Base-by-base conservation (phyloP, 2,113 vertebrate genomes). In the Pandion haliaetus region DNA sequence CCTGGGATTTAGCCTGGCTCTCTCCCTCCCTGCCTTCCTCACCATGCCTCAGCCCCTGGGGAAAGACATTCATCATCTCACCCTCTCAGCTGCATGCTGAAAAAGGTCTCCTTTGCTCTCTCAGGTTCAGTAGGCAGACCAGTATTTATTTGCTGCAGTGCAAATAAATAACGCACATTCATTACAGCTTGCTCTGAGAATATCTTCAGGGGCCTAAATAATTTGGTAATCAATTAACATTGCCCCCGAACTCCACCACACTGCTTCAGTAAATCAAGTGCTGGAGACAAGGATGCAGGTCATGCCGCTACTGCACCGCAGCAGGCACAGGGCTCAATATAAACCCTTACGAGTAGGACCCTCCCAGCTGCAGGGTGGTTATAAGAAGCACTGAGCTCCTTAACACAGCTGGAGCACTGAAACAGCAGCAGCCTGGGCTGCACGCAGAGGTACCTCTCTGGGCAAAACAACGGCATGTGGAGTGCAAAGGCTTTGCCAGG, bases 321-420 rank as follows among this genome's bases (percentile, higher is more conserved):
- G 59, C 26, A 72, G 59, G 32, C 54, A 40, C 0, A 1, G 50
- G 38, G 63, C 55, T 86, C 45, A n/a, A n/a, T 36, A 70, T 8
- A 74, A 87, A 52, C 24, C 50, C 29, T n/a, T 3, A 28, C 0
- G 5, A 47, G 58, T 62, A 47, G 71, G 42, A 59, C 28, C 15
- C 17, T 74, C 47, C 29, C 1, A 0, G 29, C 47, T 44, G 29
- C 63, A 23, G 1, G 1, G 17, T 0, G 7, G n/a, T 9, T 47
- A 4, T 65, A 34, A 62, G 65, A 10, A 70, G 19, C 29, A 4
- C 28, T 36, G 29, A 34, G 28, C 36, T 82, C 61, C 54, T 65
- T 69, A 58, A 63, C 19, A 17, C 65, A 34, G 10, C 10, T 47
- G 50, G 50, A 82, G 55, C 49, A 18, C 73, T 32, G 34, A 29